Percentiles rank a stretch among this genome's conserved stretches.
These are phyloP conservation scores for Globicephala melas DNA, from an alignment of 2,113 vertebrate species.

Conservation along the genomic window DNA sequence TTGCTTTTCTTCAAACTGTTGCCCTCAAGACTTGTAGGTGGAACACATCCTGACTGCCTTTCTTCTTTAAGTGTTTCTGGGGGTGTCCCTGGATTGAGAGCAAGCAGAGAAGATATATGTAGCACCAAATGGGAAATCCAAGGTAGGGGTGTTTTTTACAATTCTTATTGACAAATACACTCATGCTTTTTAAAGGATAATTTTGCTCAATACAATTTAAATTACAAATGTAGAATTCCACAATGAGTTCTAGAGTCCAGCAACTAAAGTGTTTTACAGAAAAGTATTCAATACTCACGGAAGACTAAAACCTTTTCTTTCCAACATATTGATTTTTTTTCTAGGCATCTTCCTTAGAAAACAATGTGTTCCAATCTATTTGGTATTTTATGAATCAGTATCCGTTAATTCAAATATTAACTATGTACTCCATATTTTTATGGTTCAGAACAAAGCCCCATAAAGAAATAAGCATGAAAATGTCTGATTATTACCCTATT, in stretches of 20 bases:
- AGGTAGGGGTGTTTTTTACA: not conserved
- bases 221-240: not conserved
- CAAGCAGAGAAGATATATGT: not conserved
- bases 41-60: accelerated
- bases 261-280: not conserved
- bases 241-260: not conserved
- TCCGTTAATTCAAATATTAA: not conserved
- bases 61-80: accelerated
- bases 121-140: not conserved
- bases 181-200: not conserved
- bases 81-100: not conserved
- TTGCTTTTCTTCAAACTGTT: not conserved
- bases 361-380: not conserved
- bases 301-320: constrained; percentile 23
- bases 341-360: not conserved
- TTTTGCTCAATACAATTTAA: not conserved
- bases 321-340: not conserved
- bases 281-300: not conserved
- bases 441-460: not conserved
- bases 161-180: not conserved
- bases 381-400: not conserved
- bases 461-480: not conserved
- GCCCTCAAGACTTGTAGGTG: not conserved
- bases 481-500: not conserved
- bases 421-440: not conserved